Evolutionary conservation across 2,797 vertebrate genomes (phyloP).

Genomic region (Hydrocynus forskahlii): DNA sequence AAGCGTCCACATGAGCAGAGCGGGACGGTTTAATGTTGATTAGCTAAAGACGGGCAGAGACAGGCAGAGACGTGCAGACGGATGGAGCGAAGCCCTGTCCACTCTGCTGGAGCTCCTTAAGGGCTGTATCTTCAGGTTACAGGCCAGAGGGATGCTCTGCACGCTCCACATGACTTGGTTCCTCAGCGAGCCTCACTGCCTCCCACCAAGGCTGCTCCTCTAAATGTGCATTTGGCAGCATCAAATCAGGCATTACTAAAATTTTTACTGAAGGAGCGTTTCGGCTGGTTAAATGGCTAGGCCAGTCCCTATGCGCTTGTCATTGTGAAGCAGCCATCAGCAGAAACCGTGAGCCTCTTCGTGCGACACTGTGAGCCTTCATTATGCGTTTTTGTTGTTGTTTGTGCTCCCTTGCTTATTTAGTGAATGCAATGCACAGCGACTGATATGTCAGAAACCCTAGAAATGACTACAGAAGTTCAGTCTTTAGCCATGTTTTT

Average conservation of each 20-base stretch:
- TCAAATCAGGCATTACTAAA: constrained; percentile 69
- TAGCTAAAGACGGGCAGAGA: constrained; percentile 72
- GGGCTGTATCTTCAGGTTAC: constrained; percentile 45
- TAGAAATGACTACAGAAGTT: background rate
- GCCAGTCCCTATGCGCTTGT: constrained; percentile 11
- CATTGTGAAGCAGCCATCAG: background rate
- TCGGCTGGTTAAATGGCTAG: constrained; percentile 36
- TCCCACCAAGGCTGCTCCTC: constrained; percentile 10
- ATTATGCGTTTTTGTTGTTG: background rate
- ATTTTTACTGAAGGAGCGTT: constrained; percentile 71
- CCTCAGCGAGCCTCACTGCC: constrained; percentile 1
- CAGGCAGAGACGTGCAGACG: background rate
- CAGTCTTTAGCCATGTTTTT: background rate
- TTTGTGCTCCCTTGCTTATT: constrained; percentile 46
- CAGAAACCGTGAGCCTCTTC: background rate
- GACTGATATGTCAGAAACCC: background rate
- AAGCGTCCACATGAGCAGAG: constrained; percentile 74
- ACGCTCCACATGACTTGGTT: constrained; percentile 33
- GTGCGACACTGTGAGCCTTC: background rate
- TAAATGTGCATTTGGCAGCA: constrained; percentile 36
- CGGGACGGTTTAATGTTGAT: constrained; percentile 72
- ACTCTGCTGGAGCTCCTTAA: constrained; percentile 33
- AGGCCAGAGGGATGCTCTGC: constrained; percentile 12
- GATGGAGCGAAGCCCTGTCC: constrained; percentile 8
- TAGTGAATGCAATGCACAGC: background rate